Percentiles rank a stretch among this genome's conserved stretches.
phyloP scores from a whole-genome alignment of 2,888 invertebrate species.

The Coenonympha arcania region DNA sequence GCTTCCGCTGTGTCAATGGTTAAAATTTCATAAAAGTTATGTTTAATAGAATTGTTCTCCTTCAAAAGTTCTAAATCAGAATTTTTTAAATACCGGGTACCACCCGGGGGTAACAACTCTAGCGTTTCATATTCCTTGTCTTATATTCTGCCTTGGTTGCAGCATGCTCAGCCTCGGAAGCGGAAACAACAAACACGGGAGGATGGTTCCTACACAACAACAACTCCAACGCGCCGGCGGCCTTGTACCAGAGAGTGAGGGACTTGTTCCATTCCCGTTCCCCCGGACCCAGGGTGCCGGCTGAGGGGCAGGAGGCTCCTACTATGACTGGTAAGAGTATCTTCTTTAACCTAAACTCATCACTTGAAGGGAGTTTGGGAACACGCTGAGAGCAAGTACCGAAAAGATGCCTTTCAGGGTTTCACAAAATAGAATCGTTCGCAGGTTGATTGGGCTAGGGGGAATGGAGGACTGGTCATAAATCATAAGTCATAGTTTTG shows the following conservation, averaged over 20 bases:
- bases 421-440: no score
- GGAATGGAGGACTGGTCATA: no score
- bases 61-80: no score
- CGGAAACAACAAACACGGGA: slow-evolving; percentile 69
- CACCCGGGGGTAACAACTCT: neutral
- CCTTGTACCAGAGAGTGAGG: slow-evolving; percentile 87
- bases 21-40: no score
- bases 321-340: slow-evolving; percentile 71
- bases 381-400: no score
- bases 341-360: neutral
- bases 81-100: no score
- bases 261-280: slow-evolving; percentile 82
- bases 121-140: neutral
- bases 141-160: slow-evolving; percentile 21
- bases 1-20: no score
- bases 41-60: no score
- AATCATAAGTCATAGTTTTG: no score
- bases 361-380: no score
- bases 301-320: slow-evolving; percentile 65
- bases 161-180: slow-evolving; percentile 72
- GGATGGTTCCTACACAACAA: slow-evolving; percentile 83
- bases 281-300: slow-evolving; percentile 61
- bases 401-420: no score
- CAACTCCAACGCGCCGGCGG: slow-evolving; percentile 74
- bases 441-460: no score